A percentile compares a stretch with the other conserved stretches of the same genome.
Evolutionary conservation across 2,113 vertebrate species (phyloP).

Genomic region (Scomber scombrus): DNA sequence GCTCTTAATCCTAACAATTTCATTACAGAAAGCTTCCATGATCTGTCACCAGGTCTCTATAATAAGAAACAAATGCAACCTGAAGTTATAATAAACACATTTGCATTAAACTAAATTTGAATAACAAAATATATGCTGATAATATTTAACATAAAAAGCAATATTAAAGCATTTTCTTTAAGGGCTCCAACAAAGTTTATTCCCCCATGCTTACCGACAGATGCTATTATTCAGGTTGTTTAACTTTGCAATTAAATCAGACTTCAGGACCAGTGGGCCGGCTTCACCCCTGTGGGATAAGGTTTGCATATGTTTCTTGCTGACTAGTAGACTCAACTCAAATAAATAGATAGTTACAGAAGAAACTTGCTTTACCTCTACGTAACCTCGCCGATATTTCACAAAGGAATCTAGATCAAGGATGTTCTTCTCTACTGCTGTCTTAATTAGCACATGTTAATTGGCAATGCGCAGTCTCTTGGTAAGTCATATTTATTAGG

Average conservation of each 20-base stretch:
- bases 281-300: not conserved
- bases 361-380: slow-evolving; percentile 68
- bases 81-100: no score
- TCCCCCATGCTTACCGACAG: slow-evolving; percentile 17
- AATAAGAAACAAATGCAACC: no score
- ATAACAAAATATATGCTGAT: no score
- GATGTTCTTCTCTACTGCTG: slow-evolving; percentile 68
- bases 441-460: slow-evolving; percentile 82
- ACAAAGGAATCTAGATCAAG: slow-evolving; percentile 80
- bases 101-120: no score
- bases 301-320: slow-evolving; percentile 26
- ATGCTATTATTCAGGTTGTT: slow-evolving; percentile 46
- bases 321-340: slow-evolving; percentile 14
- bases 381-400: slow-evolving; percentile 67
- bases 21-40: slow-evolving; percentile 10
- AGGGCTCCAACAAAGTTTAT: not conserved
- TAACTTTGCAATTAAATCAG: slow-evolving; percentile 20
- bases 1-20: slow-evolving; percentile 7
- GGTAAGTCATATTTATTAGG: slow-evolving; percentile 76
- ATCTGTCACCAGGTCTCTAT: no score
- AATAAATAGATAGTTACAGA: slow-evolving; percentile 27
- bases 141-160: no score
- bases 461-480: slow-evolving; percentile 70
- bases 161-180: no score
- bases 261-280: not conserved